Evolutionary conservation across 2,113 vertebrate genomes (phyloP).

Genomic region (Macaca nemestrina): DNA sequence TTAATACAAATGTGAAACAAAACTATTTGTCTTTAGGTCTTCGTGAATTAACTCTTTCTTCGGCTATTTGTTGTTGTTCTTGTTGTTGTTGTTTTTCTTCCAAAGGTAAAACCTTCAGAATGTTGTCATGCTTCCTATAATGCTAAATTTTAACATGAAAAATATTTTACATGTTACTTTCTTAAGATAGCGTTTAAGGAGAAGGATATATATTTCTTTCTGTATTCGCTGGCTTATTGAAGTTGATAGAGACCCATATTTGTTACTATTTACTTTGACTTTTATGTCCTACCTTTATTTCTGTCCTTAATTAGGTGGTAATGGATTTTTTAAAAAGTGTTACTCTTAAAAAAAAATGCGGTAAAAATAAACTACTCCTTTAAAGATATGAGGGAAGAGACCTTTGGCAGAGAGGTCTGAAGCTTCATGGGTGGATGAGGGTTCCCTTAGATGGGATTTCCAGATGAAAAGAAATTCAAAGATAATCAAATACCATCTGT

Average conservation of each 20-base stretch:
- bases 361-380: conserved; percentile 41
- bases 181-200: conserved; percentile 28
- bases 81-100: background rate
- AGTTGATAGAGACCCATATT: background rate
- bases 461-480: conserved; percentile 27
- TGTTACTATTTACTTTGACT: conserved; percentile 44
- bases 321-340: conserved; percentile 43
- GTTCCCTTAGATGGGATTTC: background rate
- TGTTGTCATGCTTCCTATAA: background rate
- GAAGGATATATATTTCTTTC: background rate
- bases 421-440: background rate
- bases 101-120: background rate
- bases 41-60: conserved; percentile 14
- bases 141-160: conserved; percentile 23
- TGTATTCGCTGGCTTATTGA: background rate
- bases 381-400: background rate
- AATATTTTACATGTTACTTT: conserved; percentile 1
- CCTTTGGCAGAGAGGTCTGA: background rate
- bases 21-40: background rate
- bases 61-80: background rate
- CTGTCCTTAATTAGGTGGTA: conserved; percentile 54
- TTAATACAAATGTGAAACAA: background rate
- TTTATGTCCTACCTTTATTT: conserved; percentile 45
- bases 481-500: background rate
- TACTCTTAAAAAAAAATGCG: background rate